phyloP scores from a whole-genome alignment of 2,113 vertebrate species.

The Pteruthius melanotis region DNA sequence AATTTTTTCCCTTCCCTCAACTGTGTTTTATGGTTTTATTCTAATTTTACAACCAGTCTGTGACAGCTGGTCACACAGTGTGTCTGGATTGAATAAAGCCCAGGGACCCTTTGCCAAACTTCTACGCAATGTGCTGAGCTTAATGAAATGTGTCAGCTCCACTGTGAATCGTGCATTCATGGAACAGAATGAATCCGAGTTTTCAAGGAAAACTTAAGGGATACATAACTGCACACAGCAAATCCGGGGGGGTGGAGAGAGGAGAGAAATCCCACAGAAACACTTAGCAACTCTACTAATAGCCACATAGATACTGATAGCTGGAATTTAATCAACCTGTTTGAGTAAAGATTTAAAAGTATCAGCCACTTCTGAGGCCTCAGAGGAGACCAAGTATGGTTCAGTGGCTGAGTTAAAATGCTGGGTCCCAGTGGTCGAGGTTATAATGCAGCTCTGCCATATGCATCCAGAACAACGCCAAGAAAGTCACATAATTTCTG shows the following conservation, averaged over 20 bases:
- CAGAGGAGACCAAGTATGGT: neutral
- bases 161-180: conserved; percentile 27
- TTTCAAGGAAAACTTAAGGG: conserved; percentile 48
- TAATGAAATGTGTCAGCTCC: conserved; percentile 61
- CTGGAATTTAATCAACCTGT: neutral
- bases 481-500: neutral
- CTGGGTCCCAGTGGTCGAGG: neutral
- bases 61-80: conserved; percentile 52
- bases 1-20: neutral
- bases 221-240: neutral
- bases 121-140: conserved; percentile 32
- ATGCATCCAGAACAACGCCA: neutral
- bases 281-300: neutral
- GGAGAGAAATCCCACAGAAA: neutral
- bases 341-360: neutral
- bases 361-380: neutral
- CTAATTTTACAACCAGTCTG: conserved; percentile 48
- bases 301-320: neutral
- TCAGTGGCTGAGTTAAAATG: neutral
- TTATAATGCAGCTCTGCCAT: neutral
- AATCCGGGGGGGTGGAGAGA: neutral
- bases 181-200: conserved; percentile 36
- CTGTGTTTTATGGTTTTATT: conserved; percentile 37
- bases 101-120: conserved; percentile 33
- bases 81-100: conserved; percentile 58